Percentiles rank a stretch among this genome's conserved stretches.
phyloP scores from a whole-genome alignment of 2,113 vertebrate species.

The Tyrannus savana region DNA sequence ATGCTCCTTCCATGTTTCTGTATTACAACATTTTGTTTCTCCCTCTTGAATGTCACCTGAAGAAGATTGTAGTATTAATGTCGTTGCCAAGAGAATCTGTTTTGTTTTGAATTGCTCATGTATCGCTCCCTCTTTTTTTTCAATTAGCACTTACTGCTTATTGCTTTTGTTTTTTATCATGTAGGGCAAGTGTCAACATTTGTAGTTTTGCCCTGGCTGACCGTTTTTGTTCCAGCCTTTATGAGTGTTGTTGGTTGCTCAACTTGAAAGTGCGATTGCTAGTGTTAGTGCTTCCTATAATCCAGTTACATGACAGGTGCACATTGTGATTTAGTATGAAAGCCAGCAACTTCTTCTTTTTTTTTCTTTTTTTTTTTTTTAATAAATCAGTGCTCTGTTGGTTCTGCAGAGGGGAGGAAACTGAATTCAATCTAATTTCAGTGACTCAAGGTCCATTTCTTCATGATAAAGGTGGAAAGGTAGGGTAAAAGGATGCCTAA shows the following conservation, averaged over 20 bases:
- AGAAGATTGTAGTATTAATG: neutral
- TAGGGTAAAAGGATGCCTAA: neutral
- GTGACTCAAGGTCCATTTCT: slow-evolving; percentile 2
- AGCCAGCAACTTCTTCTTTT: neutral
- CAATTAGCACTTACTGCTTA: neutral
- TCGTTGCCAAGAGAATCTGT: neutral
- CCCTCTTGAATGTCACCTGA: neutral
- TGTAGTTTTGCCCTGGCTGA: neutral
- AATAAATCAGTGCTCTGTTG: neutral
- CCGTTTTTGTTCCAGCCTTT: slow-evolving; percentile 27
- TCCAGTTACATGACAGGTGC: slow-evolving; percentile 13
- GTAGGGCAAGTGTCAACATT: neutral
- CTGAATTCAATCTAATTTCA: slow-evolving; percentile 26
- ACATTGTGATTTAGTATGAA: slow-evolving; percentile 36
- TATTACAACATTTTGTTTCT: neutral
- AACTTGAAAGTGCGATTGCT: slow-evolving; percentile 32
- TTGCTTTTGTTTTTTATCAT: neutral
- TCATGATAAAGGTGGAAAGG: neutral
- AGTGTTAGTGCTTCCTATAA: slow-evolving; percentile 40
- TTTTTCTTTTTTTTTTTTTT: neutral
- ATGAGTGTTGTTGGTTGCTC: neutral
- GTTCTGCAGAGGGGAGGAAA: slow-evolving; percentile 4
- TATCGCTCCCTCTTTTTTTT: neutral
- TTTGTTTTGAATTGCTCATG: neutral
- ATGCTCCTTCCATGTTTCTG: neutral